Percentiles rank a stretch among this genome's conserved stretches.
Conservation (phyloP, 2,113 vertebrate species). For the Calidris pygmaea region DNA sequence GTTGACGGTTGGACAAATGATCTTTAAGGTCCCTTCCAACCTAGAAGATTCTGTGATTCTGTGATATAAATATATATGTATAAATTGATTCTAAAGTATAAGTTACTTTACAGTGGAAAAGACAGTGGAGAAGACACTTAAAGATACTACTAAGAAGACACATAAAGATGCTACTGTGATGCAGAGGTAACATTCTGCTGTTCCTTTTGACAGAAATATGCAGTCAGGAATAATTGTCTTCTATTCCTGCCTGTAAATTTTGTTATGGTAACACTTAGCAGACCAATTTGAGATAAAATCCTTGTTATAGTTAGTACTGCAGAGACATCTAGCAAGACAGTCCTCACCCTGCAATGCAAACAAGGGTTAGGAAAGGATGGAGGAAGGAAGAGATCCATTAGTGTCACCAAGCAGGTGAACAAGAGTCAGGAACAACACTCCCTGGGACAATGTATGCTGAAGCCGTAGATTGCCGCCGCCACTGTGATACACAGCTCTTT, state of each 20-base stretch:
- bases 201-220: neutral
- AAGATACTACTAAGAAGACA: neutral
- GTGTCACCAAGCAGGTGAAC: neutral
- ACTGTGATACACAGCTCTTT: neutral
- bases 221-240: neutral
- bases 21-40: too few species aligned
- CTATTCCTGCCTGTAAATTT: neutral
- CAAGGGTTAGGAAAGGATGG: neutral
- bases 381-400: neutral
- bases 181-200: neutral
- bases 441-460: neutral
- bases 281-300: neutral
- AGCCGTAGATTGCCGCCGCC: neutral
- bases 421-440: neutral
- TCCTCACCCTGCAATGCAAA: neutral
- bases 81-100: neutral
- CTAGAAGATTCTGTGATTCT: too few species aligned
- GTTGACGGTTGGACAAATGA: too few species aligned
- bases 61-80: neutral
- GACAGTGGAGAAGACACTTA: neutral
- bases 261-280: neutral
- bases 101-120: neutral
- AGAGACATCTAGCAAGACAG: neutral
- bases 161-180: neutral
- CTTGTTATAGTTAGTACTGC: neutral